phyloP scores from a whole-genome alignment of 2,113 vertebrate genomes.

The Bos taurus region DNA sequence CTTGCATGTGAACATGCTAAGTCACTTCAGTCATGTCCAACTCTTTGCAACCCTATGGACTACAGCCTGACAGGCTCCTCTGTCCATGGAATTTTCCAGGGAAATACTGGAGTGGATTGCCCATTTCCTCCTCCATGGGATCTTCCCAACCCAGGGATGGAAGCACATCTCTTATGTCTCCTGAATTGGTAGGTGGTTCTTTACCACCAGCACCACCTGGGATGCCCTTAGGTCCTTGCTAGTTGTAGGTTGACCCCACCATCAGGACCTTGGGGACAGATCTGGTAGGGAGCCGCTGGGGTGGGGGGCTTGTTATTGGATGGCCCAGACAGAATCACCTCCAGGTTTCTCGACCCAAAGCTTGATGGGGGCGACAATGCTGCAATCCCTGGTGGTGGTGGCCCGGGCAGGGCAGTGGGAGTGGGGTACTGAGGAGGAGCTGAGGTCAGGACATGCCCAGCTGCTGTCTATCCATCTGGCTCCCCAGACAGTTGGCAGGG shows the following conservation, averaged over 20 bases:
- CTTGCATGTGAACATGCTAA: background rate
- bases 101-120: background rate
- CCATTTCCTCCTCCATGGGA: background rate
- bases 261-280: background rate
- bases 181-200: background rate
- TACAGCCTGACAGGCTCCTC: background rate
- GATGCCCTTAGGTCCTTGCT: background rate
- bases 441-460: background rate
- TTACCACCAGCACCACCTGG: background rate
- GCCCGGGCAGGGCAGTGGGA: background rate
- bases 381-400: background rate
- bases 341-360: background rate
- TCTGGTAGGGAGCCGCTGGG: accelerated
- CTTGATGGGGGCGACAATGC: accelerated
- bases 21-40: background rate
- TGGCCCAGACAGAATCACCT: background rate
- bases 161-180: background rate
- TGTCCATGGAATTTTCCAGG: background rate
- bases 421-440: background rate
- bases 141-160: background rate
- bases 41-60: background rate
- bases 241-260: background rate
- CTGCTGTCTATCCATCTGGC: background rate
- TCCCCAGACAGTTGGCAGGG: background rate
- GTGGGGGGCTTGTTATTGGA: background rate